Conservation (phyloP, 2,113 vertebrate species). For the Amblyornis subalaris region DNA sequence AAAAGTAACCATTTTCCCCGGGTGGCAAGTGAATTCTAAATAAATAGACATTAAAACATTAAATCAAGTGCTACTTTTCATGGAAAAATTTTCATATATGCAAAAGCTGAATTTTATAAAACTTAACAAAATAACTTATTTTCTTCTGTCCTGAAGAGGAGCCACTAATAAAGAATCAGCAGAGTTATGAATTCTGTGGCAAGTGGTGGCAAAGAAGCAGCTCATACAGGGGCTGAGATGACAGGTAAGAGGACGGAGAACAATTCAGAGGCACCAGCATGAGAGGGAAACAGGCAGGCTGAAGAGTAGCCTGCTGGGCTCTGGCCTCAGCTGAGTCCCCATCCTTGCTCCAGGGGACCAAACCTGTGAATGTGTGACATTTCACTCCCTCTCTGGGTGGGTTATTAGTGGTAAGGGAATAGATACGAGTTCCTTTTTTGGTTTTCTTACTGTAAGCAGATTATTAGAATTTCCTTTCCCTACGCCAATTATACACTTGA, state of each 20-base stretch:
- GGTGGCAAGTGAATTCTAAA: not conserved
- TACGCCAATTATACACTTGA: not conserved
- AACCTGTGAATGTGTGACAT: not conserved
- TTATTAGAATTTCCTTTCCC: not conserved
- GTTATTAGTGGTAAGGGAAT: not conserved
- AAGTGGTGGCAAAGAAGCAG: not conserved
- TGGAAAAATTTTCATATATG: not conserved
- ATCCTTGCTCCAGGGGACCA: not conserved
- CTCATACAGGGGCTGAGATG: not conserved
- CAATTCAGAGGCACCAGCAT: not conserved
- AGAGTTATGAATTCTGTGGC: not conserved
- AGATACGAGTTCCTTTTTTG: not conserved
- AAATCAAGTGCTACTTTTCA: not conserved
- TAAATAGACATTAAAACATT: not conserved
- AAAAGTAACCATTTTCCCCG: not conserved
- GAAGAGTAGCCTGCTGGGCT: not conserved
- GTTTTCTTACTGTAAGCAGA: not conserved
- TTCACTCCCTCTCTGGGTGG: not conserved
- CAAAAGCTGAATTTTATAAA: not conserved
- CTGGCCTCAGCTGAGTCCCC: not conserved
- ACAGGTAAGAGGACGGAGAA: not conserved
- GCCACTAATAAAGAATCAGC: not conserved
- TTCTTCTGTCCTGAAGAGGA: not conserved
- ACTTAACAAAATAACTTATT: not conserved
- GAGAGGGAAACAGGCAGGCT: fast-evolving